These are phyloP conservation scores for Fregetta grallaria DNA, from an alignment of 2,113 vertebrate species.

Conservation along the genomic window DNA sequence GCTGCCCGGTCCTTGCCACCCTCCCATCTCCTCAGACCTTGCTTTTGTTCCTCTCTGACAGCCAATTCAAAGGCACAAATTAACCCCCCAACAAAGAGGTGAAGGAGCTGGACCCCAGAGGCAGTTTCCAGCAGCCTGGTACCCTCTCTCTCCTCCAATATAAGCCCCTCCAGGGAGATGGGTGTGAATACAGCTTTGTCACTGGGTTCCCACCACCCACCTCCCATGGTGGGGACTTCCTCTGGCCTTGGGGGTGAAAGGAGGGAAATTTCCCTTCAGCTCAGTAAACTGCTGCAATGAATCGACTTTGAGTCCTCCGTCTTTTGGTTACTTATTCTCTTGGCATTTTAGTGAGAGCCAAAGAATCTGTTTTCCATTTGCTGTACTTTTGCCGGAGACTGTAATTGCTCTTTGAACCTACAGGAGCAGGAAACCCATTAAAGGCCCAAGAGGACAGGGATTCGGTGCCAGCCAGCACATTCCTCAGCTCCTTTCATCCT, in stretches of 20 bases:
- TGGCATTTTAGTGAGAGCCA: constrained; percentile 53
- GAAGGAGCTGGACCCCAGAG: neutral
- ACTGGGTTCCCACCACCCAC: neutral
- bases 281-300: neutral
- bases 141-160: neutral
- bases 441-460: constrained; percentile 68
- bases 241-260: neutral
- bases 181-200: neutral
- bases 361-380: constrained; percentile 77
- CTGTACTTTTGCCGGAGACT: constrained; percentile 73
- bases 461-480: constrained; percentile 65
- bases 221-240: neutral
- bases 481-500: constrained; percentile 70
- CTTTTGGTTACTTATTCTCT: constrained; percentile 60
- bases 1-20: neutral
- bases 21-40: neutral
- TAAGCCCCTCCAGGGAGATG: neutral
- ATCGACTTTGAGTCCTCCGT: constrained; percentile 35
- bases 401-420: constrained; percentile 77
- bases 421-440: constrained; percentile 75
- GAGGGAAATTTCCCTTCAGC: neutral
- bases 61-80: neutral
- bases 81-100: neutral
- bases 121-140: neutral
- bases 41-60: neutral